Percentiles rank a stretch among this genome's conserved stretches.
Conservation (phyloP, 1,140 invertebrate genomes). For the Bombus superbus region DNA sequence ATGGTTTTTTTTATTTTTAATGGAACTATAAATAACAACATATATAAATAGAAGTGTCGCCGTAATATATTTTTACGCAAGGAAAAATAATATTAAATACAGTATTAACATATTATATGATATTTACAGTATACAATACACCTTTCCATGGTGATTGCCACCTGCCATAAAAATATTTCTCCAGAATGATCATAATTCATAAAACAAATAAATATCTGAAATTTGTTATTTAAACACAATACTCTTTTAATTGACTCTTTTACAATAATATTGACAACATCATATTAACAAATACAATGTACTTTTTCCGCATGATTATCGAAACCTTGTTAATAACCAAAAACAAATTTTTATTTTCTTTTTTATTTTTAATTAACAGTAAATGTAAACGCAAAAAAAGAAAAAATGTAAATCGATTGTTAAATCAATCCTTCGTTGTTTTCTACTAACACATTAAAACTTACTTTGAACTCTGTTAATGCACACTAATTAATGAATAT, state of each 20-base stretch:
- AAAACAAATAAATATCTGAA: slow-evolving; percentile 10
- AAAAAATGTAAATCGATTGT: background rate
- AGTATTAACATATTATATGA: slow-evolving; percentile 65
- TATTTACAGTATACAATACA: slow-evolving; percentile 67
- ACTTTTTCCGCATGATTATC: background rate
- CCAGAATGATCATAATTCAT: background rate
- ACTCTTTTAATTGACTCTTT: background rate
- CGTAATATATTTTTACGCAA: slow-evolving; percentile 57
- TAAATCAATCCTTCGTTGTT: slow-evolving; percentile 14
- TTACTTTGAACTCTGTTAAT: background rate
- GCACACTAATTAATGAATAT: background rate
- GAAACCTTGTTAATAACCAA: background rate
- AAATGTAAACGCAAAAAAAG: background rate
- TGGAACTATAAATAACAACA: slow-evolving; percentile 70
- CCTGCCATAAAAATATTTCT: slow-evolving; percentile 9
- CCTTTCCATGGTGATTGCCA: slow-evolving; percentile 5
- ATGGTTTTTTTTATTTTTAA: slow-evolving; percentile 66
- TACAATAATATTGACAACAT: background rate
- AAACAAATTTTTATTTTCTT: background rate
- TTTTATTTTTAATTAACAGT: background rate
- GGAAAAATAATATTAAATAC: slow-evolving; percentile 70
- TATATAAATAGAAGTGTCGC: slow-evolving; percentile 70
- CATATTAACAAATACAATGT: slow-evolving; percentile 11
- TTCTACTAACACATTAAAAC: slow-evolving; percentile 14
- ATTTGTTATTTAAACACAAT: slow-evolving; percentile 16